These are phyloP conservation scores for Noctua janthe DNA, from an alignment of 2,888 invertebrate species.

Conservation along the genomic window DNA sequence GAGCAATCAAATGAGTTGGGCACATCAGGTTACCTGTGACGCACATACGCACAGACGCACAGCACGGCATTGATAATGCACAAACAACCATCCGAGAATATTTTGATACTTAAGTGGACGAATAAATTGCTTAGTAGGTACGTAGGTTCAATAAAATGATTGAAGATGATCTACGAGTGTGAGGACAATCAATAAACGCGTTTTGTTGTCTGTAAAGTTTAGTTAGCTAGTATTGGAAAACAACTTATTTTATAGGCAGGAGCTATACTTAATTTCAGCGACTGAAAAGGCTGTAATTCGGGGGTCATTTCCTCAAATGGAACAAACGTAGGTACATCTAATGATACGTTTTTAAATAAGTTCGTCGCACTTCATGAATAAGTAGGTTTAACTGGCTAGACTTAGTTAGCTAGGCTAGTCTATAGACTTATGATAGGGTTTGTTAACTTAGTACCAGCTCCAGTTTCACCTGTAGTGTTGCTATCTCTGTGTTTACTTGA, in stretches of 20 bases:
- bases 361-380: neutral
- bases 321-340: neutral
- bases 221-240: neutral
- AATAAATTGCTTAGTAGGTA: neutral
- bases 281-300: neutral
- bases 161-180: neutral
- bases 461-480: neutral
- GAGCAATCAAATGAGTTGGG: conserved; percentile 34
- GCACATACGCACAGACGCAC: neutral
- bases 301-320: neutral
- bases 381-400: neutral
- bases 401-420: neutral
- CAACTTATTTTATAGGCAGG: neutral
- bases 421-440: conserved; percentile 26
- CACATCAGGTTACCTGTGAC: conserved; percentile 8
- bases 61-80: conserved; percentile 8
- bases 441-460: conserved; percentile 12
- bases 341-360: neutral
- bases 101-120: neutral
- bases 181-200: neutral
- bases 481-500: conserved; percentile 5
- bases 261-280: neutral
- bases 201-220: neutral
- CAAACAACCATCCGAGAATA: conserved; percentile 7
- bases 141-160: conserved; percentile 2